Base-by-base conservation (phyloP, 2,888 invertebrate genomes). In the Acleris holmiana region DNA sequence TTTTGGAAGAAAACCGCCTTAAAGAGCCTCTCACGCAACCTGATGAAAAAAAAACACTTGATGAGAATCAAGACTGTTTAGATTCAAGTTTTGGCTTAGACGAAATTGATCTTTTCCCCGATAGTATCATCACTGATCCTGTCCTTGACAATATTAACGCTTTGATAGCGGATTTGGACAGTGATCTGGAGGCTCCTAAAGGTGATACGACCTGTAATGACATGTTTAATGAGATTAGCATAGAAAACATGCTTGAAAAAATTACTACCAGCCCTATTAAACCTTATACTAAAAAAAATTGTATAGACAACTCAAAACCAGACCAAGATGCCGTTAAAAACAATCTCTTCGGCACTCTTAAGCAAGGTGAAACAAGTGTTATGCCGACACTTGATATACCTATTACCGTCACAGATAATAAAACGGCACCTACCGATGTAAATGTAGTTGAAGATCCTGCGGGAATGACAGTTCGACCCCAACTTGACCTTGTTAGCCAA, bases 141-240 rank as follows among this genome's bases (percentile, higher is more conserved):
- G 83, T 82, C n/a, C 80, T 88, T 61, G 84, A 84, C 60, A 88
- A 89, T 70, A 89, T 90, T 21, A 87, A 85, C 73, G 84, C 82
- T 29, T 75, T 88, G 18, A 90, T 91, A 70, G 91, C 86, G 29
- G 83, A 85, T 69, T 76, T 90, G 47, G 87, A 90, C 69, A 76
- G 85, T 62, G 87, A 89, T 59, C 70, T 87, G 29, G 79, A 82
- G 68, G 67, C 75, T 13, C 67, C 80, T 46, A 86, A 83, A 76
- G 74, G 66, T 58, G 61, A 61, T 48, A 76, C 77, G 60, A 56
- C 68, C 6, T 72, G 71, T 58, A 77, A 76, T 66, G 74, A 80
- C 61, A 85, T 85, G 68, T 77, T 76, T n/a, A 79, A 80, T 56
- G 82, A 88, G 67, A 79, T 86, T 40, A 71, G 70, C 19, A 70